Percentiles rank a stretch among this genome's conserved stretches.
phyloP scores from a whole-genome alignment of 2,797 vertebrate genomes.

The Ctenopoma kingsleyae region DNA sequence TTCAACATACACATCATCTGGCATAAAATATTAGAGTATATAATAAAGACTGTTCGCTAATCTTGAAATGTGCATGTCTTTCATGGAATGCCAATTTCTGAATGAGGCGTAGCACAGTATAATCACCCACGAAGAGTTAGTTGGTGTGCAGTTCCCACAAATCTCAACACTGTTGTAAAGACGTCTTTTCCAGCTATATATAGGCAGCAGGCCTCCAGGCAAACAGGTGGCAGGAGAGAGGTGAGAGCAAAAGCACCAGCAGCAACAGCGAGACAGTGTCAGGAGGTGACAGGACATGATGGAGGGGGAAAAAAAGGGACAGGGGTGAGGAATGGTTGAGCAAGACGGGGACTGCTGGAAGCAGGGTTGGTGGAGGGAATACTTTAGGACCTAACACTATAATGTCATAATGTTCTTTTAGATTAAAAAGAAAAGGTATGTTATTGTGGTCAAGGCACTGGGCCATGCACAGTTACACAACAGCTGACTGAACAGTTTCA shows the following conservation, averaged over 20 bases:
- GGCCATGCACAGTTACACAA: constrained; percentile 41
- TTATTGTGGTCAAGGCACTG: constrained; percentile 35
- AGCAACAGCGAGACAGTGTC: neutral
- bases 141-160: constrained; percentile 35
- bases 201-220: constrained; percentile 1
- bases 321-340: neutral
- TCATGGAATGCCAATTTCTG: constrained; percentile 13
- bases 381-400: too few species aligned
- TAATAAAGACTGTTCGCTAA: neutral
- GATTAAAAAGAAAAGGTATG: constrained; percentile 10
- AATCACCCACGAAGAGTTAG: constrained; percentile 29
- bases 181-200: constrained; percentile 49
- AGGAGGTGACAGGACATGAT: constrained; percentile 7
- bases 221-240: constrained; percentile 27
- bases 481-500: constrained; percentile 53
- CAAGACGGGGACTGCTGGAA: neutral
- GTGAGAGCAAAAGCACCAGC: too few species aligned
- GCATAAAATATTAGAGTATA: neutral
- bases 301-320: neutral
- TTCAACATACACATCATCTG: neutral
- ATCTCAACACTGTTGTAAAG: constrained; percentile 54
- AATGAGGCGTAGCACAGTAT: constrained; percentile 28
- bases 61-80: constrained; percentile 1
- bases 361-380: neutral
- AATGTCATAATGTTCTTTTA: constrained; percentile 44